Percentiles rank a stretch among this genome's conserved stretches.
These are phyloP conservation scores for Mus minutoides DNA, from an alignment of 2,797 vertebrate genomes.

Conservation along the genomic window DNA sequence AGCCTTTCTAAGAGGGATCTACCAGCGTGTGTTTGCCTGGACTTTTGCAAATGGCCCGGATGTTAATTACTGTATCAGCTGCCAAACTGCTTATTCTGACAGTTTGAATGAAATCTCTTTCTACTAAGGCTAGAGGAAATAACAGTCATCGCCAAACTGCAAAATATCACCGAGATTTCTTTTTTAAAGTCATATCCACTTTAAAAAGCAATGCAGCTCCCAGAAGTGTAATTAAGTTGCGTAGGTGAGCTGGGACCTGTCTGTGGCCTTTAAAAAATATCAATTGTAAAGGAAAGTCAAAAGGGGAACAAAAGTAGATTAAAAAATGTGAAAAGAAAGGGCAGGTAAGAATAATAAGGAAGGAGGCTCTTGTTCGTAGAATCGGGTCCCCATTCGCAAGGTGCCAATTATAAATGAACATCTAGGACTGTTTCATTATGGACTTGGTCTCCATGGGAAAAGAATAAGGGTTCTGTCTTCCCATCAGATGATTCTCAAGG, in stretches of 20 bases:
- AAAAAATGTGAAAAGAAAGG: slow-evolving; percentile 46
- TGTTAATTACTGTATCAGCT: slow-evolving; percentile 54
- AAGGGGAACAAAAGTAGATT: slow-evolving; percentile 18
- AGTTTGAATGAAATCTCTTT: slow-evolving; percentile 60
- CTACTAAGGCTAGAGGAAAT: slow-evolving; percentile 50
- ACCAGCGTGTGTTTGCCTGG: slow-evolving; percentile 15
- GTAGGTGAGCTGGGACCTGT: slow-evolving; percentile 57
- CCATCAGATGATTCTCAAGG: slow-evolving; percentile 41
- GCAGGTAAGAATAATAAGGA: not conserved
- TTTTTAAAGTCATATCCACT: slow-evolving; percentile 61
- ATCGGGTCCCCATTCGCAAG: not conserved
- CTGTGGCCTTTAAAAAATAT: slow-evolving; percentile 69
- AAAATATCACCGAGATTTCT: slow-evolving; percentile 74
- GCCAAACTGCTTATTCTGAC: slow-evolving; percentile 20
- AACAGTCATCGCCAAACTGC: slow-evolving; percentile 53
- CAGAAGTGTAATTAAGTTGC: slow-evolving; percentile 75
- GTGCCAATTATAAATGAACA: not conserved
- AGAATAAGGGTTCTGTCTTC: slow-evolving; percentile 43
- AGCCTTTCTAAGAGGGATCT: not conserved
- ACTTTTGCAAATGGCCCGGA: slow-evolving; percentile 48
- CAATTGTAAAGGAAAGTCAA: slow-evolving; percentile 34
- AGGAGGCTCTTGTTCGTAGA: not conserved
- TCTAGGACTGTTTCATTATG: not conserved
- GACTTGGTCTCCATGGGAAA: not conserved
- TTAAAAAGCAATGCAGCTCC: slow-evolving; percentile 48